phyloP scores from a whole-genome alignment of 1,140 invertebrate species.

The Bombus polaris region DNA sequence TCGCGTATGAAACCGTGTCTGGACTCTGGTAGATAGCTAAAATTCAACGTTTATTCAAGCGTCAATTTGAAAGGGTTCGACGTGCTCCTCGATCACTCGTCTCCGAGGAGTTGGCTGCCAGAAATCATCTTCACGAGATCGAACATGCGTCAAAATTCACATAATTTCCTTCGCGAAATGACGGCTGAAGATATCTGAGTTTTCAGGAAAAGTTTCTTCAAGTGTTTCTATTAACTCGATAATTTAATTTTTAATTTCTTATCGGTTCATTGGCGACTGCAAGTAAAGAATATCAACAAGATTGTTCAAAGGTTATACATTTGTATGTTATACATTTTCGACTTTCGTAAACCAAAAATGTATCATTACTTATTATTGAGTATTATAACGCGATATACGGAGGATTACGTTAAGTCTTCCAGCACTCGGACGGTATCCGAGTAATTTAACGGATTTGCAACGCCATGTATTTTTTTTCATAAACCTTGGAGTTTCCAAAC shows the following conservation, averaged over 20 bases:
- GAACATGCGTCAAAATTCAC: background rate
- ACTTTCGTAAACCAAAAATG: too few relatives aligned
- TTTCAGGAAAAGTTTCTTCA: background rate
- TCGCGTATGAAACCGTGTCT: constrained; percentile 11
- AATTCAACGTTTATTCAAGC: constrained; percentile 59
- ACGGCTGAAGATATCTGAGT: background rate
- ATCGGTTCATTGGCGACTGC: background rate
- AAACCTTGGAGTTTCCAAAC: too few relatives aligned
- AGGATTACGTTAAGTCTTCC: too few relatives aligned
- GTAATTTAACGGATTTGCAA: too few relatives aligned
- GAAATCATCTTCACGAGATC: background rate
- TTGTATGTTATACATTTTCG: background rate
- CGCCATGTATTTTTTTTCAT: too few relatives aligned
- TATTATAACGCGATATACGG: too few relatives aligned
- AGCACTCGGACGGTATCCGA: too few relatives aligned
- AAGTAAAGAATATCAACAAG: background rate
- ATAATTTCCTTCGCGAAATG: constrained; percentile 5
- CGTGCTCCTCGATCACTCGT: constrained; percentile 45
- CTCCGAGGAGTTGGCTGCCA: background rate
- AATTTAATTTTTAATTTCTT: background rate
- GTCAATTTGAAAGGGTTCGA: constrained; percentile 41
- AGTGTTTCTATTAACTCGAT: background rate
- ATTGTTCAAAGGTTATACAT: background rate
- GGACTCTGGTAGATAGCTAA: constrained; percentile 51
- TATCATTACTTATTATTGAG: too few relatives aligned